Percentiles rank a stretch among this genome's conserved stretches.
These are phyloP conservation scores for Diarsia mendica DNA, from an alignment of 2,888 invertebrate genomes.

Conservation along the genomic window DNA sequence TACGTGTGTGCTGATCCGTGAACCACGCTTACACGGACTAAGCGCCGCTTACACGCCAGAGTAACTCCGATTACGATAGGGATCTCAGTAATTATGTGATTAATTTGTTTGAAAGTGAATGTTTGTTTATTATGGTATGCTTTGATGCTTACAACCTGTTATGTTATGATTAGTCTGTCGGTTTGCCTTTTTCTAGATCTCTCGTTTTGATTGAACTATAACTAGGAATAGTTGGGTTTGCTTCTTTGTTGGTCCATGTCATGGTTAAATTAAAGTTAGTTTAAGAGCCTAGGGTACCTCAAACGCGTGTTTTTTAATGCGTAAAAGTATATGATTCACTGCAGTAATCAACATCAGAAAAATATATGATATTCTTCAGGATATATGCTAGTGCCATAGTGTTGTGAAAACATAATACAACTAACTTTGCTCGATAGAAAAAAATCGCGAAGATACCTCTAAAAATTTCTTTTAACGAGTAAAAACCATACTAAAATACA, in stretches of 20 bases:
- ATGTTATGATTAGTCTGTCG: background rate
- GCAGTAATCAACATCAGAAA: too few relatives aligned
- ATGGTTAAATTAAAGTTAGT: background rate
- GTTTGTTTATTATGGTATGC: constrained; percentile 5
- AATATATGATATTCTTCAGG: too few relatives aligned
- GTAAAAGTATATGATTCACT: too few relatives aligned
- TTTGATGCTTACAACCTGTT: background rate
- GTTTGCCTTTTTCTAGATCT: background rate
- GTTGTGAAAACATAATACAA: too few relatives aligned
- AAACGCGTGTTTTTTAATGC: too few relatives aligned
- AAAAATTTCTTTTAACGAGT: too few relatives aligned
- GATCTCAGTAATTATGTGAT: constrained; percentile 56
- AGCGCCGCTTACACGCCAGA: constrained; percentile 43
- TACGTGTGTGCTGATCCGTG: constrained; percentile 47
- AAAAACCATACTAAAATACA: too few relatives aligned
- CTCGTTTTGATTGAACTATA: background rate
- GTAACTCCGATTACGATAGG: constrained; percentile 48
- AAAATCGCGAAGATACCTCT: too few relatives aligned
- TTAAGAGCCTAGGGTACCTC: too few relatives aligned
- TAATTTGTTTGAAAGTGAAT: constrained; percentile 51
- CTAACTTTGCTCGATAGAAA: too few relatives aligned
- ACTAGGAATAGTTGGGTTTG: too few relatives aligned
- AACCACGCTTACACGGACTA: constrained; percentile 34
- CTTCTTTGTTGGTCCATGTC: background rate
- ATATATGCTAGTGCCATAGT: too few relatives aligned